A percentile compares a stretch with the other conserved stretches of the same genome.
phyloP scores from a whole-genome alignment of 1,140 invertebrate genomes.

The Zaprionus camerounensis region DNA sequence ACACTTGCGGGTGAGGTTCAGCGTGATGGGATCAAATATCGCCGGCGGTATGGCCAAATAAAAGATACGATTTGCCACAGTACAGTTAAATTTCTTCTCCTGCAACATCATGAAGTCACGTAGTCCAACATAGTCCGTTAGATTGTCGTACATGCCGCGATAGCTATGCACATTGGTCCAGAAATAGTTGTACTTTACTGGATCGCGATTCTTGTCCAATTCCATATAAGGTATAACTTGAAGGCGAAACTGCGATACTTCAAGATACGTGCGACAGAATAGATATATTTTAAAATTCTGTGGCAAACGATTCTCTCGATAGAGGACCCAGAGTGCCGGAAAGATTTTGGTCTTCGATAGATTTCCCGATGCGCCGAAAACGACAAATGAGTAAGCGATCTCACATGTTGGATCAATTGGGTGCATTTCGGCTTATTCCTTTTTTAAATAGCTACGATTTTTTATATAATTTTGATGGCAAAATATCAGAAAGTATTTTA shows the following conservation, averaged over 20 bases:
- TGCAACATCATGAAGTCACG: slow-evolving; percentile 30
- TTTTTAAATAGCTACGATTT: background rate
- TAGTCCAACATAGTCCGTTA: slow-evolving; percentile 38
- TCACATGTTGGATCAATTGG: slow-evolving; percentile 54
- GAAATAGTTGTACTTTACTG: slow-evolving; percentile 63
- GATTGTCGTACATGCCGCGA: slow-evolving; percentile 51
- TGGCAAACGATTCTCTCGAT: slow-evolving; percentile 59
- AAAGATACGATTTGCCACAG: slow-evolving; percentile 58
- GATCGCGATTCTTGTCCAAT: slow-evolving; percentile 45
- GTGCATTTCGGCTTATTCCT: slow-evolving; percentile 30
- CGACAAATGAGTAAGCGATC: slow-evolving; percentile 54
- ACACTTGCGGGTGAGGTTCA: slow-evolving; percentile 59
- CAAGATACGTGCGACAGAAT: slow-evolving; percentile 42
- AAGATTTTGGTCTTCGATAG: slow-evolving; percentile 49
- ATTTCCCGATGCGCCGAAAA: slow-evolving; percentile 60
- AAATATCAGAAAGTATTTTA: background rate
- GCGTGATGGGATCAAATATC: slow-evolving; percentile 48
- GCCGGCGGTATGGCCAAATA: slow-evolving; percentile 58
- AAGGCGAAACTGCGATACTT: slow-evolving; percentile 45
- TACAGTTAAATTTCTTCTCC: slow-evolving; percentile 48
- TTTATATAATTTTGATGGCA: slow-evolving; percentile 29
- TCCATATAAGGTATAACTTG: slow-evolving; percentile 56
- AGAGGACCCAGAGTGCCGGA: slow-evolving; percentile 62
- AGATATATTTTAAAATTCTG: slow-evolving; percentile 57
- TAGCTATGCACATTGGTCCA: slow-evolving; percentile 58